A percentile compares a stretch with the other conserved stretches of the same genome.
phyloP scores from a whole-genome alignment of 1,140 invertebrate species.

The Diorhabda carinulata region DNA sequence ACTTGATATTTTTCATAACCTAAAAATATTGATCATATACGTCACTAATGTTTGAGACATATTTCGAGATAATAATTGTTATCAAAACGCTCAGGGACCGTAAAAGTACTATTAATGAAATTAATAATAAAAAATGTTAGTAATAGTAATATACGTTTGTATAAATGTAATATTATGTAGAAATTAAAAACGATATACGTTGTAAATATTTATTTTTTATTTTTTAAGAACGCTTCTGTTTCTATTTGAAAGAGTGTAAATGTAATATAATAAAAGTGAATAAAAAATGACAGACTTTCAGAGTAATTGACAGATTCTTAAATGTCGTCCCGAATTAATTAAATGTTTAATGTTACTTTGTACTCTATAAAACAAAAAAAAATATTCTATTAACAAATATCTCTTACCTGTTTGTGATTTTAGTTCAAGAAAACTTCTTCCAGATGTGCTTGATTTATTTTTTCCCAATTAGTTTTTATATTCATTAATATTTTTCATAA shows the following conservation, averaged over 20 bases:
- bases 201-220: constrained; percentile 19
- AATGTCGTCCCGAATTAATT: neutral
- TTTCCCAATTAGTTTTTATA: too few species aligned
- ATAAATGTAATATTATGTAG: constrained; percentile 22
- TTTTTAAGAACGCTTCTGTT: constrained; percentile 17
- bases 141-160: constrained; percentile 13
- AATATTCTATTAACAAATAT: too few species aligned
- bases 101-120: constrained; percentile 18
- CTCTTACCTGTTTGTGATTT: too few species aligned
- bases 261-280: constrained; percentile 5
- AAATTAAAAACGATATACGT: constrained; percentile 8
- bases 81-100: constrained; percentile 38
- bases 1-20: too few species aligned
- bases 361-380: neutral
- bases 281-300: neutral
- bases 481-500: too few species aligned
- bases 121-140: neutral
- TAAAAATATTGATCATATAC: too few species aligned
- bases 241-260: constrained; percentile 16
- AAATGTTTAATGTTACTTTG: neutral
- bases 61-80: constrained; percentile 31
- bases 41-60: neutral
- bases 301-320: neutral
- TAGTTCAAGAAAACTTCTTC: too few species aligned
- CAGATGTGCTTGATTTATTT: too few species aligned